Evolutionary conservation across 2,113 vertebrate genomes (phyloP), one percentile per base, ranked within the genome.

Genomic region (Morone chrysops): DNA sequence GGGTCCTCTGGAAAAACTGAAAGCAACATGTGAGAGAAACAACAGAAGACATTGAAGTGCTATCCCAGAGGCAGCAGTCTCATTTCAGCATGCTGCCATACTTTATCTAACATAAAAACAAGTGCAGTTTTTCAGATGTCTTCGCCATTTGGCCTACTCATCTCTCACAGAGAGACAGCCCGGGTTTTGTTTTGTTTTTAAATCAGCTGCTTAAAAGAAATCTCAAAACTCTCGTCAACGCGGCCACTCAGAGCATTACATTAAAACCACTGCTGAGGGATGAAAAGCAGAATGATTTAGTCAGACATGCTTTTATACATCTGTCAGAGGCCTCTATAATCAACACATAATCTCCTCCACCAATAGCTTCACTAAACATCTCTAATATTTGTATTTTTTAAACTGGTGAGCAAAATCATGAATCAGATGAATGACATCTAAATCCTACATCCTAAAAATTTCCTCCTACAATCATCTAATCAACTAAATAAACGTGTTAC

Each of bases 1-100:
- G 98, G 90, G 97, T 94, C 95, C 98, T 97, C 96, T 97, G 98
- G 80, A 99, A 98, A 97, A 99, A 99, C 98, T 99, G 62, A 57
- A 57, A 41, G 7, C 16, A 22, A 74, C 62, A 77, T 4, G 69
- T 4, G 67, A 78, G 82, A 77, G 78, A 63, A 65, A 65, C 25
- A 63, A 75, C 11, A 78, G 16, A 62, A 80, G 6, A 69, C 43
- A 59, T 81, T 63, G 45, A 31, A 56, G 51, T 22, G 51, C n/a
- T 18, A 41, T 43, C 48, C 65, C 69, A 53, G 38, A 78, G 36
- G 18, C 40, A 25, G 17, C 25, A 1, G 70, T 69, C 22, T 87
- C 11, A 41, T 80, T 68, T 78, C 56, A 70, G 54, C 73, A 38
- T 14, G 41, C 22, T 61, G 72, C 47, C 65, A 69, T 38, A 36